phyloP scores from a whole-genome alignment of 2,797 vertebrate genomes.

The Ceryle rudis region DNA sequence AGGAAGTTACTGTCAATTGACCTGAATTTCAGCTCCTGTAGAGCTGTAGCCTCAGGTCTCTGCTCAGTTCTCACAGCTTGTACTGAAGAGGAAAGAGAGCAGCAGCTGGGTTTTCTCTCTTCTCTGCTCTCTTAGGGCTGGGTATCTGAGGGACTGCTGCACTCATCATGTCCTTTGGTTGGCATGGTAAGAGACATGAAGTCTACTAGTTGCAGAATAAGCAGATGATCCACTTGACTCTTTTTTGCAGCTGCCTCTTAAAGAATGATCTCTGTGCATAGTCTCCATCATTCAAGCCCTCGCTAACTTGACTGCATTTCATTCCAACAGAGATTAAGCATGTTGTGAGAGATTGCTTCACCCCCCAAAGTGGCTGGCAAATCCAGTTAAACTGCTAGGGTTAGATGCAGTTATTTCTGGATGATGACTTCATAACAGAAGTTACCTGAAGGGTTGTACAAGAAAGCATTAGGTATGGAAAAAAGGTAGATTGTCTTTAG shows the following conservation, averaged over 20 bases:
- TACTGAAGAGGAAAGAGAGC: background rate
- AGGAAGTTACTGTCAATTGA: background rate
- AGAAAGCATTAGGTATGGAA: background rate
- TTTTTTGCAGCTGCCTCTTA: background rate
- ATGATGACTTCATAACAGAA: accelerated
- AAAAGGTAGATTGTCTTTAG: background rate
- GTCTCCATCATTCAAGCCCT: background rate
- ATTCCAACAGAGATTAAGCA: background rate
- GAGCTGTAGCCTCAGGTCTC: background rate
- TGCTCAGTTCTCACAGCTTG: background rate
- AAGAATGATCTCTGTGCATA: background rate
- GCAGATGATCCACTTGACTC: background rate
- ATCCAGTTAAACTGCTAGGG: background rate
- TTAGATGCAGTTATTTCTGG: background rate
- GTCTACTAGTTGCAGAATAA: background rate
- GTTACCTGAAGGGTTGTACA: background rate
- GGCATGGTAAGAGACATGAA: background rate
- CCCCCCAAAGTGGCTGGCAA: background rate
- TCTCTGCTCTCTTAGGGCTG: background rate
- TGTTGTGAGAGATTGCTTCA: background rate
- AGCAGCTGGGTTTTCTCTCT: background rate
- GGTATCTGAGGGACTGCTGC: background rate
- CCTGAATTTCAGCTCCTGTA: background rate
- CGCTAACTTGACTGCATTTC: background rate
- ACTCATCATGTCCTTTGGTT: background rate